These are phyloP conservation scores for Brotogeris chrysoptera DNA, from an alignment of 2,797 vertebrate genomes.

Conservation along the genomic window DNA sequence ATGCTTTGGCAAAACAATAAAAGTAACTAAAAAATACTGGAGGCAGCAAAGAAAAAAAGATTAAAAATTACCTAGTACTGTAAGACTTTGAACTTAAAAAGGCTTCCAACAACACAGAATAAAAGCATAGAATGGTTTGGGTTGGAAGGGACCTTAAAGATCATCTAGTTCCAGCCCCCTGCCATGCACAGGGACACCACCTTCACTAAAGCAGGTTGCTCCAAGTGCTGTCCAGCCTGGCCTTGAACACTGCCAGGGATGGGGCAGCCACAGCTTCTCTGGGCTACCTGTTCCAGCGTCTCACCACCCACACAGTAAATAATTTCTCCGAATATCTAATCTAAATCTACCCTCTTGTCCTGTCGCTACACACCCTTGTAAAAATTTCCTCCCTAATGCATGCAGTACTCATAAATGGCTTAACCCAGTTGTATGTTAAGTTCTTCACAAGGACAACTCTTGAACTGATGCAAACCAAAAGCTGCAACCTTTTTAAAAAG, in stretches of 20 bases:
- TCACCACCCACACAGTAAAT: background rate
- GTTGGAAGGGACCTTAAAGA: background rate
- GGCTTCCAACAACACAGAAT: background rate
- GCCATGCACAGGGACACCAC: background rate
- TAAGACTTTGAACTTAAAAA: background rate
- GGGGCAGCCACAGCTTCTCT: background rate
- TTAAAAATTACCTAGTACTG: background rate
- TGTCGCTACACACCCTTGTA: background rate
- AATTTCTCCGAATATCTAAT: background rate
- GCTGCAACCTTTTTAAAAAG: background rate
- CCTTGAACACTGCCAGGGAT: background rate
- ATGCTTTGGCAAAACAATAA: background rate
- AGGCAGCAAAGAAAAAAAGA: background rate
- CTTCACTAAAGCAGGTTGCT: background rate
- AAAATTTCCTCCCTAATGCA: background rate
- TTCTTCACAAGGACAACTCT: background rate
- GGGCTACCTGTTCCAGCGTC: background rate
- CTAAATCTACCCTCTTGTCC: background rate
- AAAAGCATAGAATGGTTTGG: background rate
- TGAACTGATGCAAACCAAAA: background rate
- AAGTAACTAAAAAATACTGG: background rate
- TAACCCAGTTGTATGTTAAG: background rate
- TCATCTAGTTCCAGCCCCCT: background rate
- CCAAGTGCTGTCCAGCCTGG: background rate
- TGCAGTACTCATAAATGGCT: background rate